phyloP scores from a whole-genome alignment of 2,888 invertebrate genomes.

The Eupithecia insigniata region DNA sequence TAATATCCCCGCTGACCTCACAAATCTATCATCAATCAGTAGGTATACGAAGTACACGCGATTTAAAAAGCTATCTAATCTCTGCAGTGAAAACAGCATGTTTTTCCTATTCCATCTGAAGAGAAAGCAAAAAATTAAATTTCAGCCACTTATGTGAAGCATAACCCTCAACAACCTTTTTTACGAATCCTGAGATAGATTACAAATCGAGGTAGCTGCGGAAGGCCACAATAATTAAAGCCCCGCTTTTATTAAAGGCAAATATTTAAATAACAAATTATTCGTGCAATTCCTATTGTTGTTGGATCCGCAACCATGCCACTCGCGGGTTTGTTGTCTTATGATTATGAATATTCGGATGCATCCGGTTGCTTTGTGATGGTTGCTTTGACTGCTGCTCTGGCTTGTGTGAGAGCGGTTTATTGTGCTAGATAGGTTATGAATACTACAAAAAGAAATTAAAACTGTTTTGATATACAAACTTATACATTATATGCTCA shows the following conservation, averaged over 20 bases:
- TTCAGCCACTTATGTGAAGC: background rate
- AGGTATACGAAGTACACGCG: no score
- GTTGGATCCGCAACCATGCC: slow-evolving; percentile 37
- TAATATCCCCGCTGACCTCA: no score
- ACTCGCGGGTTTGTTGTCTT: slow-evolving; percentile 55
- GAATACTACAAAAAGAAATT: no score
- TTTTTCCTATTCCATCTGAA: background rate
- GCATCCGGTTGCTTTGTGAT: slow-evolving; percentile 68
- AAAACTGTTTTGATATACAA: no score
- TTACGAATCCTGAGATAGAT: slow-evolving; percentile 23
- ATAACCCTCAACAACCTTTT: slow-evolving; percentile 17
- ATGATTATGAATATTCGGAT: slow-evolving; percentile 70
- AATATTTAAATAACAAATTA: slow-evolving; percentile 45
- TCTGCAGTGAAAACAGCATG: background rate
- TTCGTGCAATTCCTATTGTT: slow-evolving; percentile 42
- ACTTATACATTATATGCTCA: no score
- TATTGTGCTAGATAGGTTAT: background rate
- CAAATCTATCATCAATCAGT: no score
- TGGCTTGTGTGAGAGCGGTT: slow-evolving; percentile 40
- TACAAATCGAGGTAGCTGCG: slow-evolving; percentile 31
- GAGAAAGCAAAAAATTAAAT: background rate
- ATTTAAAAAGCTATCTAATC: no score
- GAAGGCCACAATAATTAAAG: slow-evolving; percentile 38
- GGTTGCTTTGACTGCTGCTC: slow-evolving; percentile 62
- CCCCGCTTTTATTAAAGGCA: slow-evolving; percentile 34